A percentile compares a stretch with the other conserved stretches of the same genome.
phyloP scores from a whole-genome alignment of 2,113 vertebrate species.

The Pollimyrus isidori region DNA sequence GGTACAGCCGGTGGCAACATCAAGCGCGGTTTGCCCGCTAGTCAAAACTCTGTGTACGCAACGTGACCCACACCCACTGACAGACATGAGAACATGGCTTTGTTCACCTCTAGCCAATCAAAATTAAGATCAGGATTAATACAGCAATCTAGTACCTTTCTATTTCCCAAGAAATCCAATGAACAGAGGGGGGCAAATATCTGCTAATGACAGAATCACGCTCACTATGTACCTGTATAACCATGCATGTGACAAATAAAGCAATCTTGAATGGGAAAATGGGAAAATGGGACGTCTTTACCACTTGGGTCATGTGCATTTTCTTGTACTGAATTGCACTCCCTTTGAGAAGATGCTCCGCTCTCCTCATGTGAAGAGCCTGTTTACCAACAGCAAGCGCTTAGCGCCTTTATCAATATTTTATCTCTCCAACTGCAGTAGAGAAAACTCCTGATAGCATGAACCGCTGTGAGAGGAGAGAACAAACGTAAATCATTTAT shows the following conservation, averaged over 20 bases:
- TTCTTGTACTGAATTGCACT: not conserved
- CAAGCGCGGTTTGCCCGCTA: not conserved
- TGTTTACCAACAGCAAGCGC: slow-evolving; percentile 21
- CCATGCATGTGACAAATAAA: too few species aligned
- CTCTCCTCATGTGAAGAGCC: not conserved
- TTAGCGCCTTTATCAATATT: not conserved
- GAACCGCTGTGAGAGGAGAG: slow-evolving; percentile 8
- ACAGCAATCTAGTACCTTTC: not conserved
- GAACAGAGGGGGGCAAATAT: not conserved
- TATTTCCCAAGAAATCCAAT: not conserved
- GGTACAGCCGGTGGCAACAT: not conserved
- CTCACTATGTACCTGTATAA: not conserved
- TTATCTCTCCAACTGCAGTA: slow-evolving; percentile 13
- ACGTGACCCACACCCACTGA: not conserved
- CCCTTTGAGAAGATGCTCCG: not conserved
- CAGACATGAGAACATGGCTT: not conserved
- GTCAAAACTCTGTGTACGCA: not conserved
- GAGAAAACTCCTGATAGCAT: slow-evolving; percentile 6
- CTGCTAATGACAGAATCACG: not conserved
- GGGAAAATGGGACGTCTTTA: not conserved
- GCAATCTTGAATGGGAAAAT: not conserved
- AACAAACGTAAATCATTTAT: slow-evolving; percentile 30
- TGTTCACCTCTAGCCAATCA: not conserved
- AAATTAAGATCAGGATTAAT: not conserved
- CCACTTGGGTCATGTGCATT: not conserved